Evolutionary conservation across 92 coral and sea anemone genomes (phyloP).

Genomic region (Virgularia gustaviana): DNA sequence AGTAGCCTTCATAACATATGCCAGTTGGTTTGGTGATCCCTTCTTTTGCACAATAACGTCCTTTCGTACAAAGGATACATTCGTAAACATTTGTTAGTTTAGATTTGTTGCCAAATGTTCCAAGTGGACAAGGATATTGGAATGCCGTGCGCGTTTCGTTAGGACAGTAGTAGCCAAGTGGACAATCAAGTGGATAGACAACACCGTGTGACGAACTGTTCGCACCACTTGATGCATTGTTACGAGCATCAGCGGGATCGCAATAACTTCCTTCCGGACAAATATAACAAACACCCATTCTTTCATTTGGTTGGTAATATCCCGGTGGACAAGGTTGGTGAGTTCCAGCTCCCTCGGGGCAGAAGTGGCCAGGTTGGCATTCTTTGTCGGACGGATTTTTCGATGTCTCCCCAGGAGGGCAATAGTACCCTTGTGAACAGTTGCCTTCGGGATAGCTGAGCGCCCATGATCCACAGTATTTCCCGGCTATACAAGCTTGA

Average conservation of each 20-base stretch:
- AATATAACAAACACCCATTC: slow-evolving; percentile 59
- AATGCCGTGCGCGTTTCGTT: slow-evolving; percentile 54
- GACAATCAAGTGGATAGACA: slow-evolving; percentile 75
- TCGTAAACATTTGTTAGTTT: slow-evolving; percentile 55
- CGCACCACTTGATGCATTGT: slow-evolving; percentile 77
- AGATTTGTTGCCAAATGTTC: slow-evolving; percentile 84
- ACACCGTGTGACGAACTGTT: slow-evolving; percentile 77
- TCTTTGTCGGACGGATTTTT: slow-evolving; percentile 85
- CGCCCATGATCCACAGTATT: slow-evolving; percentile 72
- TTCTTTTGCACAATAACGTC: slow-evolving; percentile 74
- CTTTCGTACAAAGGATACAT: slow-evolving; percentile 77
- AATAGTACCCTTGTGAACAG: slow-evolving; percentile 91
- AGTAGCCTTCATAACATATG: slow-evolving; percentile 84
- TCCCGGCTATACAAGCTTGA: slow-evolving; percentile 85
- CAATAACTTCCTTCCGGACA: slow-evolving; percentile 98
- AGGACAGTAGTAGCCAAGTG: slow-evolving; percentile 91
- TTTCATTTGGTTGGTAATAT: slow-evolving; percentile 72
- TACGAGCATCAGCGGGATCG: slow-evolving; percentile 88
- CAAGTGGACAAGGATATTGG: slow-evolving; percentile 84
- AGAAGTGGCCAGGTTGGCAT: slow-evolving; percentile 92
- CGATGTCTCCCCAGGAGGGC: slow-evolving; percentile 89
- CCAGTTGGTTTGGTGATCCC: slow-evolving; percentile 81
- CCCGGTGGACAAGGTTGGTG: slow-evolving; percentile 93
- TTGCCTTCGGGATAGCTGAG: slow-evolving; percentile 79
- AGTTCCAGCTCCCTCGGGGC: slow-evolving; percentile 90